phyloP scores from a whole-genome alignment of 2,113 vertebrate species.

The Dermatemys mawii region DNA sequence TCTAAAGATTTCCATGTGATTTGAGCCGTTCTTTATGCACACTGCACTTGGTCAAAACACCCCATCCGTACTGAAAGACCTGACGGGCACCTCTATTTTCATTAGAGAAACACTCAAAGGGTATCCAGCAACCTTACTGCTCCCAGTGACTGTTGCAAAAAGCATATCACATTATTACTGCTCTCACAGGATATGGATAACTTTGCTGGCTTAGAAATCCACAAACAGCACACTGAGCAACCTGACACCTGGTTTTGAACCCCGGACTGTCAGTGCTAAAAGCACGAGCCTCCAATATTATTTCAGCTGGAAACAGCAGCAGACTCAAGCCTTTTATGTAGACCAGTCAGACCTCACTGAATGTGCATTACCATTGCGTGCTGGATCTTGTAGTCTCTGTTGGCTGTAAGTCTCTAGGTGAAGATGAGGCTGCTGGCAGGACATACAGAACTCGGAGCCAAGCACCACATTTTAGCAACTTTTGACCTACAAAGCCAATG shows the following conservation, averaged over 20 bases:
- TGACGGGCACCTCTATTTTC: neutral
- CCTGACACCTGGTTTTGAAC: neutral
- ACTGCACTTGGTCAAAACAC: neutral
- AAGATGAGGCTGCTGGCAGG: neutral
- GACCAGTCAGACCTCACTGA: neutral
- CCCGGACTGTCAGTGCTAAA: neutral
- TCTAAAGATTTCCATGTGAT: neutral
- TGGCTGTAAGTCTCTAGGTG: neutral
- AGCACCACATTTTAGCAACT: fast-evolving
- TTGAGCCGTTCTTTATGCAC: neutral
- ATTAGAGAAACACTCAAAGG: neutral
- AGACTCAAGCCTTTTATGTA: neutral
- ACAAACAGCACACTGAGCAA: fast-evolving
- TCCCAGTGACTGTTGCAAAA: neutral
- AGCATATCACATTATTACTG: fast-evolving
- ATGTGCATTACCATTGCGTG: neutral
- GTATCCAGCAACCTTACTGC: neutral
- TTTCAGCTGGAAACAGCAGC: neutral
- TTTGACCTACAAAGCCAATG: neutral
- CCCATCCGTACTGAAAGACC: neutral
- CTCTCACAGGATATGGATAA: fast-evolving
- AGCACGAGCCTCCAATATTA: fast-evolving
- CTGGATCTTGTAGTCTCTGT: neutral
- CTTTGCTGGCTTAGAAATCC: fast-evolving
- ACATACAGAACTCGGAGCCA: neutral